Conservation (phyloP, 2,888 invertebrate genomes). For the Nebria brevicollis region DNA sequence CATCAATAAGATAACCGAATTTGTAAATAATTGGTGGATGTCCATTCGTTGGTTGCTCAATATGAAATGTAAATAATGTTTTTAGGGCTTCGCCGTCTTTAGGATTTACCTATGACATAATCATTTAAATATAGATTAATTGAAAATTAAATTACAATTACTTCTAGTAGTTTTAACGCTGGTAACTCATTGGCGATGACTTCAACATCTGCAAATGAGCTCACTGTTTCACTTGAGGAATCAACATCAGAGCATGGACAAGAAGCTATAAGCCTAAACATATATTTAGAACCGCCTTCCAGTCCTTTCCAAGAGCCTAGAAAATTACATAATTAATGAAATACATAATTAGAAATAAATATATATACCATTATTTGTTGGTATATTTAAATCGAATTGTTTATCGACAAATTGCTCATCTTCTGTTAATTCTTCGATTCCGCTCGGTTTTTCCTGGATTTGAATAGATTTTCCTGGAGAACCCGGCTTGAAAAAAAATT, state of each 20-base stretch:
- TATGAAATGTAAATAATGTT: conserved; percentile 27
- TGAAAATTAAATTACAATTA: conserved; percentile 1
- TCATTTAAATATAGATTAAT: background rate
- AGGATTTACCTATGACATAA: conserved; percentile 22
- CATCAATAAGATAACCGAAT: conserved; percentile 22
- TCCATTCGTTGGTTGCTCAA: conserved; percentile 23
- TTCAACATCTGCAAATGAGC: conserved; percentile 28
- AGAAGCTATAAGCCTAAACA: conserved; percentile 25
- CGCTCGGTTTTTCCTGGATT: conserved; percentile 9
- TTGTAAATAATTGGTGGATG: conserved; percentile 26
- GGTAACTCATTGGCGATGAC: conserved; percentile 28
- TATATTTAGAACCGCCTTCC: conserved; percentile 30
- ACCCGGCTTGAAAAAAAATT: conserved; percentile 26
- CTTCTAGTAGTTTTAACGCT: conserved; percentile 23
- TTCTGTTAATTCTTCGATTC: conserved; percentile 20
- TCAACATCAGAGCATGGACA: conserved; percentile 33
- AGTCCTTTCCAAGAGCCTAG: conserved; percentile 33
- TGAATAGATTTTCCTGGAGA: conserved; percentile 20
- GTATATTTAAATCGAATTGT: conserved; percentile 30
- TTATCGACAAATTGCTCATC: conserved; percentile 29
- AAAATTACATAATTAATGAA: background rate
- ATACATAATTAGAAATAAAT: background rate
- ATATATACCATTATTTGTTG: conserved; percentile 21
- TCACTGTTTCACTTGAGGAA: conserved; percentile 16
- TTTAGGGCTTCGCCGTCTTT: conserved; percentile 29